Evolutionary conservation across 1,140 invertebrate genomes (phyloP).

Genomic region (Dendrolimus kikuchii): DNA sequence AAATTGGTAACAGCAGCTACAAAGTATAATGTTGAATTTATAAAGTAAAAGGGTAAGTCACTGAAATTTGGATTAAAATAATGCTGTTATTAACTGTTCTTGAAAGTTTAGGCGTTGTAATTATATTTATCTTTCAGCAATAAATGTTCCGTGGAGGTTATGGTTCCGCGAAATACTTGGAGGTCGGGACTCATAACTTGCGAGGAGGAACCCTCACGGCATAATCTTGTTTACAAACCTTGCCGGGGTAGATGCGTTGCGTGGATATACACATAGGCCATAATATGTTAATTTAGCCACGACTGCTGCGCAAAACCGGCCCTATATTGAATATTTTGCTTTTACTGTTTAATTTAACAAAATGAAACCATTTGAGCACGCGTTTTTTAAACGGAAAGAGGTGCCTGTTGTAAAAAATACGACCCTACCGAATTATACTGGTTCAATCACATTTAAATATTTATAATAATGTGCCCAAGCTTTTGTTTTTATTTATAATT

Average conservation of each 20-base stretch:
- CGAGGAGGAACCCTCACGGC: constrained; percentile 22
- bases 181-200: constrained; percentile 25
- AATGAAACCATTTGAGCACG: constrained; percentile 21
- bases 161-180: constrained; percentile 12
- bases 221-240: constrained; percentile 41
- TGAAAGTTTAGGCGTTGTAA: constrained; percentile 1
- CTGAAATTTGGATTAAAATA: no score
- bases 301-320: constrained; percentile 23
- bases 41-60: no score
- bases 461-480: no score
- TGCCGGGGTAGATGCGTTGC: constrained; percentile 20
- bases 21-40: no score
- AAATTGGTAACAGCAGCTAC: no score
- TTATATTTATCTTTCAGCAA: constrained; percentile 9
- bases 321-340: constrained; percentile 45
- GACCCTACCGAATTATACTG: no score
- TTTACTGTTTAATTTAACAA: constrained; percentile 36
- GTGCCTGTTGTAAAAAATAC: no score
- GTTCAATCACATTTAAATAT: no score
- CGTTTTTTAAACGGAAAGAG: no score
- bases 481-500: no score
- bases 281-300: constrained; percentile 45
- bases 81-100: no score
- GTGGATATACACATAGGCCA: constrained; percentile 20
- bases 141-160: constrained; percentile 11